These are phyloP conservation scores for Dysmachus trigonus DNA, from an alignment of 2,888 invertebrate genomes.

Conservation along the genomic window DNA sequence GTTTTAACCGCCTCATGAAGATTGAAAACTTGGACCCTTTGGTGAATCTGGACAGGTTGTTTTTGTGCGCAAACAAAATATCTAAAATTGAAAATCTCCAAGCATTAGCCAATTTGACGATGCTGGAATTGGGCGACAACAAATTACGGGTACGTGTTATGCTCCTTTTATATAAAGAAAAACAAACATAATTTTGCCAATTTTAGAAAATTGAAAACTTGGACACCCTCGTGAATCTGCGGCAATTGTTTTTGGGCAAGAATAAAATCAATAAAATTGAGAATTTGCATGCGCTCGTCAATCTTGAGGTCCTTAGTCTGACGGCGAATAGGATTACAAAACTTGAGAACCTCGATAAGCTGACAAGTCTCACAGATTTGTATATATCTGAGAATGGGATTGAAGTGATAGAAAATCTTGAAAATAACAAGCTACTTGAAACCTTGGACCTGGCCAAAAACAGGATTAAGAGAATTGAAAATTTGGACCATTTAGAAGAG, in stretches of 20 bases:
- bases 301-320: constrained; percentile 83
- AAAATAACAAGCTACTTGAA: constrained; percentile 74
- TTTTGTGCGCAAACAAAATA: constrained; percentile 90
- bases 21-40: constrained; percentile 84
- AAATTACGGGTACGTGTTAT: constrained; percentile 75
- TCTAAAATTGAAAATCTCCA: constrained; percentile 86
- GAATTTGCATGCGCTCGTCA: constrained; percentile 77
- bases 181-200: not conserved
- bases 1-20: constrained; percentile 91
- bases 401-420: constrained; percentile 78
- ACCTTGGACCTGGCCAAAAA: constrained; percentile 94
- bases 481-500: constrained; percentile 77
- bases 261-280: constrained; percentile 92
- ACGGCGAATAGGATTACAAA: constrained; percentile 90
- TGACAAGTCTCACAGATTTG: constrained; percentile 82
- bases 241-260: constrained; percentile 88
- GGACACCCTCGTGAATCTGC: constrained; percentile 76
- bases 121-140: constrained; percentile 96
- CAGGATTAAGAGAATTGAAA: constrained; percentile 80
- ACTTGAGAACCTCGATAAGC: constrained; percentile 83
- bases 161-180: not conserved
- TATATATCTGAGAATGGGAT: constrained; percentile 96
- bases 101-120: constrained; percentile 78
- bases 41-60: constrained; percentile 81
- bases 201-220: constrained; percentile 85